Conservation (phyloP, 1,140 invertebrate genomes). For the Atta cephalotes region DNA sequence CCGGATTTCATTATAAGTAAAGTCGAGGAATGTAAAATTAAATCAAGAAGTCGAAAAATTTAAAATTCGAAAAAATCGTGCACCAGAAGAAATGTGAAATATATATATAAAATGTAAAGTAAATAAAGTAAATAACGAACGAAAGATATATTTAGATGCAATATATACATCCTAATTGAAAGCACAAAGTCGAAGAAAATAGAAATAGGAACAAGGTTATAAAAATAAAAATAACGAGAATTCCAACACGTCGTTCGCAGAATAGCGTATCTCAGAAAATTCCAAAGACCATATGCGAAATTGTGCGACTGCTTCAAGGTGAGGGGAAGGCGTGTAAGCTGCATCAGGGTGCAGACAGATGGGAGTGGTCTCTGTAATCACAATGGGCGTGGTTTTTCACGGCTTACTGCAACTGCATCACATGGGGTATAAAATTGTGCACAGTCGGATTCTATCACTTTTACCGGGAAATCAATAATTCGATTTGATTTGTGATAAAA, state of each 20-base stretch:
- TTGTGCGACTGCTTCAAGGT: slow-evolving; percentile 65
- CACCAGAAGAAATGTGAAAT: neutral
- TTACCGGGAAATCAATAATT: slow-evolving; percentile 10
- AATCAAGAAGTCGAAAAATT: neutral
- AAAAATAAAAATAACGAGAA: slow-evolving; percentile 29
- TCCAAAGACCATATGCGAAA: slow-evolving; percentile 60
- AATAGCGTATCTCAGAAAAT: slow-evolving; percentile 52
- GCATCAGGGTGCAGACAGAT: slow-evolving; percentile 78
- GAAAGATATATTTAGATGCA: neutral
- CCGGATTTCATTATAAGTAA: neutral
- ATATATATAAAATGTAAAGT: neutral
- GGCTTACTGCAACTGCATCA: slow-evolving; percentile 67
- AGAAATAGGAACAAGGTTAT: neutral
- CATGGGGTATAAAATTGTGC: slow-evolving; percentile 19
- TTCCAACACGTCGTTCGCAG: slow-evolving; percentile 8
- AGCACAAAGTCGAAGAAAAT: neutral
- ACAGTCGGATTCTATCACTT: slow-evolving; percentile 27
- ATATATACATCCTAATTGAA: neutral
- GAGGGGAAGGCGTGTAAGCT: slow-evolving; percentile 68
- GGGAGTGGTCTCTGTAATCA: slow-evolving; percentile 82
- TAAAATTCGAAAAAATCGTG: neutral
- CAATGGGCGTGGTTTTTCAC: slow-evolving; percentile 81
- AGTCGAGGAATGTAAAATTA: slow-evolving; percentile 12
- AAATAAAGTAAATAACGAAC: neutral
- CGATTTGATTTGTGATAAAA: neutral